Percentiles rank a stretch among this genome's conserved stretches.
phyloP scores from a whole-genome alignment of 2,888 invertebrate genomes.

The Andrena haemorrhoa region DNA sequence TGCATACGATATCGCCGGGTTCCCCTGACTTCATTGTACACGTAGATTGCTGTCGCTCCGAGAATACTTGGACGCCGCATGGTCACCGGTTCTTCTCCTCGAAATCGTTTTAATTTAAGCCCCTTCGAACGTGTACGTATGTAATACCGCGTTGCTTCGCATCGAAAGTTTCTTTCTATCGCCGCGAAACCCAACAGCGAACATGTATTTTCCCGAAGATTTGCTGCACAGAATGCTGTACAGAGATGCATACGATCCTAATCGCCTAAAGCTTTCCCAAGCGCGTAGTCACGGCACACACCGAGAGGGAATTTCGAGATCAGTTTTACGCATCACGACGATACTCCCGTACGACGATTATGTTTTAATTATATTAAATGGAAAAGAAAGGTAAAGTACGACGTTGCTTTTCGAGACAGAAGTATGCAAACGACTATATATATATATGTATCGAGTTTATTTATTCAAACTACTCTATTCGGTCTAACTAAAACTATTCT shows the following conservation, averaged over 20 bases:
- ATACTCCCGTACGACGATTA: conserved; percentile 22
- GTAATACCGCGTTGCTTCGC: conserved; percentile 37
- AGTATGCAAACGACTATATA: conserved; percentile 45
- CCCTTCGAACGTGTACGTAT: conserved; percentile 18
- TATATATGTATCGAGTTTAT: conserved; percentile 56
- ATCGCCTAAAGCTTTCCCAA: conserved; percentile 51
- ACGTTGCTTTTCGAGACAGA: conserved; percentile 37
- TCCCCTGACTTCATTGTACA: conserved; percentile 8
- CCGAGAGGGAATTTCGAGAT: conserved; percentile 38
- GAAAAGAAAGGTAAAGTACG: conserved; percentile 10
- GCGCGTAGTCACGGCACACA: conserved; percentile 39
- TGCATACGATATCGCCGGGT: conserved; percentile 28
- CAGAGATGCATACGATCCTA: conserved; percentile 48
- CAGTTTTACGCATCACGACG: conserved; percentile 34
- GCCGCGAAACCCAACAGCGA: conserved; percentile 23
- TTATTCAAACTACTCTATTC: conserved; percentile 67
- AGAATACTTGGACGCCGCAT: conserved; percentile 10
- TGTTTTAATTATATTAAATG: conserved; percentile 27
- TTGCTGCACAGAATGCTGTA: conserved; percentile 52
- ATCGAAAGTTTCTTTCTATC: conserved; percentile 26
- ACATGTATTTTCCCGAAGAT: conserved; percentile 42
- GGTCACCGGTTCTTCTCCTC: conserved; percentile 5
- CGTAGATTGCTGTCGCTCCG: conserved; percentile 8
- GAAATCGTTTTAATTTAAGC: conserved; percentile 42
- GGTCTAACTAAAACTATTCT: conserved; percentile 71